Evolutionary conservation across 2,113 vertebrate genomes (phyloP), one percentile per base, ranked within the genome.

Genomic region (Lepisosteus osseus): DNA sequence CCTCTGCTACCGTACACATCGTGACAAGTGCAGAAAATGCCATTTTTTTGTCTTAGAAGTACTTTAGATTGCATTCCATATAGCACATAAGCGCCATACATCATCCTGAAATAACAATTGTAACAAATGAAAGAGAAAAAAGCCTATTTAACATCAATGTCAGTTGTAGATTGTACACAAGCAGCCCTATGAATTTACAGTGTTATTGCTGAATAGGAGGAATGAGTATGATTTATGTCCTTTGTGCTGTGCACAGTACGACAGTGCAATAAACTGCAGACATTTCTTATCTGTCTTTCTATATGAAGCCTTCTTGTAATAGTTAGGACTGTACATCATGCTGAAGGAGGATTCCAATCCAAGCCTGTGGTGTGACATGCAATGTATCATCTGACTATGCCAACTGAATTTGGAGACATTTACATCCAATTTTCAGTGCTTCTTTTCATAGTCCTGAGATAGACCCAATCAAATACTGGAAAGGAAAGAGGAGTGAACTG

Each of bases 171-270:
- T 57, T 61, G 64, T 55, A 51, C 43, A 57, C 42, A 55, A 64
- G 73, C 55, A 40, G 44, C 64, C 61, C 71, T 65, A 66, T 42
- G 68, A 62, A 54, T 63, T 67, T 29, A 29, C 29, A 65, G 40
- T 65, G 54, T 70, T 57, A 61, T 77, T 71, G 61, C 45, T 29
- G 29, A 29, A 29, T 29, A 29, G 61, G n/a, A 59, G 43, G 14
- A 68, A 70, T 54, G 74, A 67, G 6, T 63, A 65, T 90, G 88
- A 90, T 90, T 91, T 87, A 90, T 86, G 81, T 70, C 66, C 68
- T 78, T 72, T 67, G 77, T 42, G 57, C 70, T 71, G 74, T 81
- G 82, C 51, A 70, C 80, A 65, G 77, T 72, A 80, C 79, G 79
- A 85, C 80, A 67, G 83, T 72, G 79, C 81, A 84, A 86, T 89